Percentiles rank a stretch among this genome's conserved stretches.
These are phyloP conservation scores for Aythya baeri DNA, from an alignment of 2,113 vertebrate species.

Conservation along the genomic window DNA sequence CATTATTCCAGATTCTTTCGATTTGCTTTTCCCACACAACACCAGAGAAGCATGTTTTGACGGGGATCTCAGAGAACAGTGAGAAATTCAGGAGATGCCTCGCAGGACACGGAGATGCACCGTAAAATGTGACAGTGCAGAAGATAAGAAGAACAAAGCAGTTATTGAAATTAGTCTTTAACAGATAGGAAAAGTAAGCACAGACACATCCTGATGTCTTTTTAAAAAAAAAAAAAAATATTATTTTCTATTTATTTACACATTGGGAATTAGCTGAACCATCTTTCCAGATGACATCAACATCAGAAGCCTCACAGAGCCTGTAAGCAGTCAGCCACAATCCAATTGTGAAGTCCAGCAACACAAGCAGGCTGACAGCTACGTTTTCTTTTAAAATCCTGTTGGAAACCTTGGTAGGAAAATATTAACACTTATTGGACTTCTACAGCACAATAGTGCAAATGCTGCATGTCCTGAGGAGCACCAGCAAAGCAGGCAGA, in stretches of 20 bases:
- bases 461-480: neutral
- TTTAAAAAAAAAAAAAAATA: too few species aligned
- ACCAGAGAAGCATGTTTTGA: neutral
- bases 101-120: rapidly evolving
- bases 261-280: neutral
- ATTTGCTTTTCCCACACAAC: neutral
- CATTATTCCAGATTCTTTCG: neutral
- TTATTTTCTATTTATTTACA: neutral
- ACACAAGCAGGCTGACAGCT: neutral
- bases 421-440: neutral
- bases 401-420: neutral
- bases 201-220: neutral
- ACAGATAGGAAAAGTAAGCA: neutral
- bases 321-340: rapidly evolving
- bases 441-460: neutral
- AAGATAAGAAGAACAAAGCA: neutral
- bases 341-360: neutral
- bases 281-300: rapidly evolving
- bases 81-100: neutral
- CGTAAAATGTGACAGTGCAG: neutral
- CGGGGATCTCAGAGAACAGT: rapidly evolving
- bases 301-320: neutral
- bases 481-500: neutral
- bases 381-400: neutral
- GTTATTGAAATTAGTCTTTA: neutral